phyloP scores from a whole-genome alignment of 2,888 invertebrate genomes.

The Drosophila mulleri region DNA sequence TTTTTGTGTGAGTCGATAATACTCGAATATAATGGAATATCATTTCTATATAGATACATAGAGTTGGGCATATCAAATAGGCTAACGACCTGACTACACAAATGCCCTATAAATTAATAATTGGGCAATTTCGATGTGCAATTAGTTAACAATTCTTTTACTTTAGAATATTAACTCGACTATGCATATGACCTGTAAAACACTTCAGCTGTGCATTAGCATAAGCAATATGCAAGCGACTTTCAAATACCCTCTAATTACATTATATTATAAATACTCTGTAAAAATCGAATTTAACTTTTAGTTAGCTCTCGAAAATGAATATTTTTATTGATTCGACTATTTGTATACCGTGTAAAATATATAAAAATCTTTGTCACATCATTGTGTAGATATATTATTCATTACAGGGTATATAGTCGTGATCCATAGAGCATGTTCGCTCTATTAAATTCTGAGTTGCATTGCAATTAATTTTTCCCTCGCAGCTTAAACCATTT shows the following conservation, averaged over 20 bases:
- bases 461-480: not conserved
- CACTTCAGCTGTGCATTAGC: not conserved
- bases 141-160: not conserved
- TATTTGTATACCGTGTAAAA: not conserved
- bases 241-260: too few species aligned
- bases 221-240: not conserved
- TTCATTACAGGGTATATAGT: conserved; percentile 15
- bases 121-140: too few species aligned
- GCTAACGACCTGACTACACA: not conserved
- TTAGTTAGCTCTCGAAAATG: too few species aligned
- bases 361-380: too few species aligned
- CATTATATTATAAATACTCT: too few species aligned
- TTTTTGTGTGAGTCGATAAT: not conserved
- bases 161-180: not conserved
- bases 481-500: conserved; percentile 14
- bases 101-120: not conserved
- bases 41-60: not conserved
- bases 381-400: too few species aligned
- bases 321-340: not conserved
- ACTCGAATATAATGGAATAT: not conserved
- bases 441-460: not conserved
- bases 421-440: not conserved
- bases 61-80: not conserved
- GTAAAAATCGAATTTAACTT: too few species aligned
- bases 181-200: conserved; percentile 5